A percentile compares a stretch with the other conserved stretches of the same genome.
Conservation (phyloP, 2,797 vertebrate species). For the Champsocephalus gunnari region DNA sequence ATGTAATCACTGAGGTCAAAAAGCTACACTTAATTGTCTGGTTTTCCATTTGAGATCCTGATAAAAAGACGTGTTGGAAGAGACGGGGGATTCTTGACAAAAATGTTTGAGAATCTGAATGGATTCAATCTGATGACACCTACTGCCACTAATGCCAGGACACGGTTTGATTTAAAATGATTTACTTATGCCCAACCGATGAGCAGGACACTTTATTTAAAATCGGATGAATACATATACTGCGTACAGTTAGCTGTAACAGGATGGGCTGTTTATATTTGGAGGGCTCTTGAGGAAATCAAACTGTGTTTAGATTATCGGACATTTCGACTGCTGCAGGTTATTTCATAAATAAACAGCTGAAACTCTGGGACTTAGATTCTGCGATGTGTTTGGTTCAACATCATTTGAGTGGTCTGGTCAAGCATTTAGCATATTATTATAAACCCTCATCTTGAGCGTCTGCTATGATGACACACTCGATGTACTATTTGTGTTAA, state of each 20-base stretch:
- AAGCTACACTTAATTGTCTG: conserved; percentile 15
- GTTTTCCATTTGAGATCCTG: conserved; percentile 19
- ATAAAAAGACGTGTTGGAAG: conserved; percentile 27
- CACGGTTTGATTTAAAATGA: conserved; percentile 12
- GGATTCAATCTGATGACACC: conserved; percentile 22
- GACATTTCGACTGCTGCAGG: conserved; percentile 42
- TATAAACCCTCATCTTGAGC: conserved; percentile 40
- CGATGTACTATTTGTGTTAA: conserved; percentile 23
- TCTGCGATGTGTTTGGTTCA: conserved; percentile 53
- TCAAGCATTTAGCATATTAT: conserved; percentile 51
- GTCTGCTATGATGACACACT: conserved; percentile 41
- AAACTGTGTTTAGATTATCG: conserved; percentile 66
- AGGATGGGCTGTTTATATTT: conserved; percentile 43
- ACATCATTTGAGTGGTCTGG: conserved; percentile 50
- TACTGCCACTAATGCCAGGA: conserved; percentile 23
- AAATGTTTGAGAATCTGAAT: neutral
- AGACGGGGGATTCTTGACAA: neutral
- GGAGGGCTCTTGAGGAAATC: conserved; percentile 52
- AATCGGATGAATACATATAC: conserved; percentile 47
- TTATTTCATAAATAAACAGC: conserved; percentile 71
- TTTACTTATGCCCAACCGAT: conserved; percentile 17
- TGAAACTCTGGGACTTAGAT: conserved; percentile 25
- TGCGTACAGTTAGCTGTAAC: conserved; percentile 36
- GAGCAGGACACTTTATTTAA: conserved; percentile 59
- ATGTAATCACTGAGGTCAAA: conserved; percentile 23